Evolutionary conservation across 2,888 invertebrate species (phyloP), one percentile per base, ranked within the genome.

Genomic region (Scaptodrosophila latifasciaeformis): DNA sequence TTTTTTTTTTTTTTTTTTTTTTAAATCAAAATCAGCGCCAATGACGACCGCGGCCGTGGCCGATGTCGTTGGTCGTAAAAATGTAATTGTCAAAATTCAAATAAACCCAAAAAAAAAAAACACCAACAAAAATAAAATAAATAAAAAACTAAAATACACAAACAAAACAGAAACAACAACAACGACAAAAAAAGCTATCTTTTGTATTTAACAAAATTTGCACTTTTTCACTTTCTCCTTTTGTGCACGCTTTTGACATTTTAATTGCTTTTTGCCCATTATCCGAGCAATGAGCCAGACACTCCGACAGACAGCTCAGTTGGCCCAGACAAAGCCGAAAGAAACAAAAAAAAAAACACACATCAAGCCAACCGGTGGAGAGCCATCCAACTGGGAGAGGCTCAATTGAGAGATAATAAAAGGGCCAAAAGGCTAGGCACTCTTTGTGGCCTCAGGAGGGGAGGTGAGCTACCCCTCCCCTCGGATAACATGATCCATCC

Each of bases 201-300:
- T 56, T 61, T 60, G 49, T 46, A 58, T 48, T 57, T 48, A 39
- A 55, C 55, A 52, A 70, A 70, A 67, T 76, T 75, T 72, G 72
- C 70, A 68, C 74, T 72, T 76, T 70, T 74, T 68, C 66, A 70
- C 74, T 76, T 79, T 76, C 80, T 79, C 70, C 76, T 67, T 70
- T 76, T 79, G 76, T 76, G 79, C 72, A 72, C 76, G 76, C 77
- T 76, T 75, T 75, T 79, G 76, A 75, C 79, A 79, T 75, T 75
- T 75, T 79, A 75, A 79, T 75, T 75, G 79, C 72, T 79, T 70
- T 75, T 72, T 72, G 58, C 66, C 65, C 66, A 65, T 71, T 76
- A 67, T 69, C 52, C 66, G 63, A n/a, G n/a, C 65, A 59, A 15
- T 34, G 47, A 31, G 54, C 21, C 19, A 40, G 39, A 39, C 39